phyloP scores from a whole-genome alignment of 2,888 invertebrate genomes.

The Amiota mariae region DNA sequence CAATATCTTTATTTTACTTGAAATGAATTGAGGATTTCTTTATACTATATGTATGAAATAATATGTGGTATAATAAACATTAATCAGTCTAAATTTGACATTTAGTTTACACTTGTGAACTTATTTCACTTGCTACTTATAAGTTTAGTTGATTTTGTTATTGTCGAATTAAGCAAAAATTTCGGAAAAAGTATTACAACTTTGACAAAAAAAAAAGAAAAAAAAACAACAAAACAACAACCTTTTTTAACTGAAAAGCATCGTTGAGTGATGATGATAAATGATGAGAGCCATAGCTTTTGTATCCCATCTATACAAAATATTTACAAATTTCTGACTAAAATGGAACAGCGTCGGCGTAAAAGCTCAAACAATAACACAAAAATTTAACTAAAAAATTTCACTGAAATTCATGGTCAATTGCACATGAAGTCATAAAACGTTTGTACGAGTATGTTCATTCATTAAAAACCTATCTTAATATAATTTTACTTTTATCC shows the following conservation, averaged over 20 bases:
- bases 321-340: background rate
- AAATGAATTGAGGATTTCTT: too few relatives aligned
- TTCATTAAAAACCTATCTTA: too few relatives aligned
- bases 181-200: background rate
- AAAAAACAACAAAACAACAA: background rate
- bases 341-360: constrained; percentile 7
- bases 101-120: background rate
- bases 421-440: constrained; percentile 31
- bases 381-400: constrained; percentile 19
- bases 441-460: background rate
- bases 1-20: too few relatives aligned
- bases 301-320: background rate
- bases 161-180: background rate
- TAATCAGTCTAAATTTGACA: background rate
- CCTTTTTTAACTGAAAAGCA: background rate
- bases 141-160: background rate
- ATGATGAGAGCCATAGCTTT: constrained; percentile 4
- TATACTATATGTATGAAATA: too few relatives aligned
- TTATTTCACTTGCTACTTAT: background rate
- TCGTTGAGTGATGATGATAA: constrained; percentile 16
- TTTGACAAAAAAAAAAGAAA: background rate
- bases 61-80: background rate
- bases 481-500: too few relatives aligned
- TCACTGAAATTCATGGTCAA: constrained; percentile 49
- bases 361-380: constrained; percentile 31